Evolutionary conservation across 2,888 invertebrate species (phyloP), one percentile per base, ranked within the genome.

Genomic region (Metellina segmentata): DNA sequence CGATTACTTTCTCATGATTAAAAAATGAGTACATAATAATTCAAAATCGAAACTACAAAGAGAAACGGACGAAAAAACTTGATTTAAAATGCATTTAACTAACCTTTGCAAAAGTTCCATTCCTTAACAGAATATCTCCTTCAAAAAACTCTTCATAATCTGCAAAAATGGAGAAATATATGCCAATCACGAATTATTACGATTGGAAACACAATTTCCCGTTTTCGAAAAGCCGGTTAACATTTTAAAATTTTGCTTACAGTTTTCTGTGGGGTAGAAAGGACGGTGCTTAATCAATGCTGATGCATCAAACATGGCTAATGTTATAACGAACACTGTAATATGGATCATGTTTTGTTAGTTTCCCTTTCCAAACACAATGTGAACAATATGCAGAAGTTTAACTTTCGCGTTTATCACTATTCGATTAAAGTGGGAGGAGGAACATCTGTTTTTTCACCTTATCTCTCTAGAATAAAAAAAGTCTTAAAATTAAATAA

Each of bases 111-210:
- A 53, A 79, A 34, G 81, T 75, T 61, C 81, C 81, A 88, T 82
- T 88, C 11, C 88, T n/a, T 0, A 88, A 20, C 2, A 61, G 49
- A 20, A 88, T 88, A 20, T 88, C 88, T 19, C 88, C 88, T 75
- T 88, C 74, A 49, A 81, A 88, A 61, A 88, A 61, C 11, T 69
- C 53, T 16, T 11, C 78, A 86, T 70, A 16, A 19, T 71, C 86
- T 86, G n/a, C 48, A 52, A 53, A 13, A 85, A 51, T 34, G 20
- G 0, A 48, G 6, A 16, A 16, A 70, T 19, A 70, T 7, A 70
- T 6, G 19, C 70, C 16, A 0, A 34, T 34, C 34, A 2, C 34
- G 34, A 34, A 34, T 34, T 61, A 61, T 16, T 61, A 13, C 0
- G 61, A 16, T 61, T 61, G 1, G 34, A 34, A 34, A 34, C n/a